Evolutionary conservation across 2,113 vertebrate genomes (phyloP).

Genomic region (Balaeniceps rex): DNA sequence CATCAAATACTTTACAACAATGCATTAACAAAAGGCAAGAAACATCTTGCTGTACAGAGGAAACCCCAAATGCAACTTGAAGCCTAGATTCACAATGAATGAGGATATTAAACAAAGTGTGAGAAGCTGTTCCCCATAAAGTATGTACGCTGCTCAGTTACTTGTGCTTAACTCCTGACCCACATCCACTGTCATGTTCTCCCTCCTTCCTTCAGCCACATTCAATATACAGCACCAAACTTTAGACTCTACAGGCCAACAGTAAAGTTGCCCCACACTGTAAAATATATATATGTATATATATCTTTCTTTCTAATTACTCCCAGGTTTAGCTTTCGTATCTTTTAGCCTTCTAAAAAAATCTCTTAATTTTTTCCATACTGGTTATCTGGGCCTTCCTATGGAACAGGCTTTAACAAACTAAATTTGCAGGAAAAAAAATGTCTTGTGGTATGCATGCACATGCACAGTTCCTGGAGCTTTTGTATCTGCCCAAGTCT

Average conservation of each 20-base stretch:
- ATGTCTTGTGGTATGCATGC: conserved; percentile 93
- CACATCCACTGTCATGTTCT: conserved; percentile 51
- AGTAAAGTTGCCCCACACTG: conserved; percentile 37
- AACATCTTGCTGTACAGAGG: conserved; percentile 83
- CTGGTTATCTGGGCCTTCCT: conserved; percentile 77
- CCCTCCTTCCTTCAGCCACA: conserved; percentile 59
- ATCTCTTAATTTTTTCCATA: conserved; percentile 60
- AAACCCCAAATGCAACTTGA: conserved; percentile 85
- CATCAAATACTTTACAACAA: conserved; percentile 99
- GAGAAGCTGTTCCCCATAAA: conserved; percentile 85
- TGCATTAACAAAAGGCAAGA: conserved; percentile 96
- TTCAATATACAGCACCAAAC: conserved; percentile 64
- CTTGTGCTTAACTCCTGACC: conserved; percentile 80
- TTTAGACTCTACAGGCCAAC: conserved; percentile 61
- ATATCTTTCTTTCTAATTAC: conserved; percentile 69
- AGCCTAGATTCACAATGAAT: conserved; percentile 86
- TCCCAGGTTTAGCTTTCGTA: conserved; percentile 56
- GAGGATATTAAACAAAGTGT: conserved; percentile 82
- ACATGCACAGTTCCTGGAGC: conserved; percentile 91
- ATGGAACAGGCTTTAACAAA: conserved; percentile 86
- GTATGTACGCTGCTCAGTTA: conserved; percentile 76
- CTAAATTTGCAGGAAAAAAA: conserved; percentile 83
- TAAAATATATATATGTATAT: conserved; percentile 60
- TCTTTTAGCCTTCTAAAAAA: conserved; percentile 70
- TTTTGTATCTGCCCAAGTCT: conserved; percentile 61